A percentile compares a stretch with the other conserved stretches of the same genome.
These are phyloP conservation scores for Rhodinocichla rosea DNA, from an alignment of 2,113 vertebrate genomes.

Conservation along the genomic window DNA sequence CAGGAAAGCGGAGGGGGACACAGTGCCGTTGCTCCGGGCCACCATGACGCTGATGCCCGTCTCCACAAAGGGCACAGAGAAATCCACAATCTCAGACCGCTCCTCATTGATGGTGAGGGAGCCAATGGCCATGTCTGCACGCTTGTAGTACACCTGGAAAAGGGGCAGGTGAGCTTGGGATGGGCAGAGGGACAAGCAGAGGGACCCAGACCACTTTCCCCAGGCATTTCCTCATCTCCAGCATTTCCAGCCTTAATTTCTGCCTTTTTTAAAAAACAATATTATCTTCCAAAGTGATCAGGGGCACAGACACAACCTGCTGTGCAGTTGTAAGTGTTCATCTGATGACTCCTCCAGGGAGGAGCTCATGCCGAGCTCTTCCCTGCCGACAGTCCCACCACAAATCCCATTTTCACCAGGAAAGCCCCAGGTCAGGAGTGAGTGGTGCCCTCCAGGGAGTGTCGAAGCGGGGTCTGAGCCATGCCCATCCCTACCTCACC, in stretches of 20 bases:
- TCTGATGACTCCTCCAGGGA: neutral
- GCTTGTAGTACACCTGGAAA: constrained; percentile 91
- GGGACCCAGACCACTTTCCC: neutral
- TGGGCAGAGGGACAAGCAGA: neutral
- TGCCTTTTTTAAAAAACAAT: neutral
- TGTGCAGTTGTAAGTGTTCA: rapidly evolving
- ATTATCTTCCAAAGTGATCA: neutral
- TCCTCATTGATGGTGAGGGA: constrained; percentile 98
- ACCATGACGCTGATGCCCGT: constrained; percentile 99
- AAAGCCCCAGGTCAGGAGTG: neutral
- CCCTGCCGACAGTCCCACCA: neutral
- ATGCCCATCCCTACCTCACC: constrained; percentile 85
- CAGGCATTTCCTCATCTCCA: neutral
- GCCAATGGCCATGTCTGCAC: constrained; percentile 97
- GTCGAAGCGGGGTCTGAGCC: rapidly evolving
- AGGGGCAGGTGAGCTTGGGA: neutral
- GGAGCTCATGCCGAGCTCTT: neutral
- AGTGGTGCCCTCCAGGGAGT: neutral
- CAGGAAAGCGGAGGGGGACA: constrained; percentile 94
- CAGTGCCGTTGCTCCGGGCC: constrained; percentile 93
- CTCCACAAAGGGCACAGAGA: constrained; percentile 97
- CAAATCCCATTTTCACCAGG: neutral
- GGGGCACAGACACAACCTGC: neutral
- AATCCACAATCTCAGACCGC: constrained; percentile 94
- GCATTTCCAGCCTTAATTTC: neutral